A percentile compares a stretch with the other conserved stretches of the same genome.
Conservation (phyloP, 64 coral and sea anemone species). For the Catalaphyllia jardinei region DNA sequence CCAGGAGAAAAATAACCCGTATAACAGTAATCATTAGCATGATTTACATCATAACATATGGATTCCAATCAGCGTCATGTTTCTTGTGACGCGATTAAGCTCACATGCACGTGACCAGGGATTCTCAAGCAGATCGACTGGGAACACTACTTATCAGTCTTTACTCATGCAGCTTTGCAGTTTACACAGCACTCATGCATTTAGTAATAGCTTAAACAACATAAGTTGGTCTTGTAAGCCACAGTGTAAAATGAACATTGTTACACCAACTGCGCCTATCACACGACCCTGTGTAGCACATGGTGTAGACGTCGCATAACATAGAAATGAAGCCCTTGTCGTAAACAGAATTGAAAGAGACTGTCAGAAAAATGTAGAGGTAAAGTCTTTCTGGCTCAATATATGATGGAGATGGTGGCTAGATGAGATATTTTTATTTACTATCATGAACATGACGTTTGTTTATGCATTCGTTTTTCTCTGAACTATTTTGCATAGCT, state of each 20-base stretch:
- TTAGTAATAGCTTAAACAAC: background rate
- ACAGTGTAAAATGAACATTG: background rate
- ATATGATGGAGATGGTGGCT: background rate
- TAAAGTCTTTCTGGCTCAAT: background rate
- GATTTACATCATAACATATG: background rate
- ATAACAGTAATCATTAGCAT: constrained; percentile 13
- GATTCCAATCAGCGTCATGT: constrained; percentile 26
- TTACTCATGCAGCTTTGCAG: constrained; percentile 10
- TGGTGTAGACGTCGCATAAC: background rate
- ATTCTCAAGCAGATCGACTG: background rate
- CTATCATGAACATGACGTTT: background rate
- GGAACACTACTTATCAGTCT: constrained; percentile 11
- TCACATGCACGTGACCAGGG: background rate
- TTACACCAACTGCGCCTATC: background rate
- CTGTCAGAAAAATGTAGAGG: background rate
- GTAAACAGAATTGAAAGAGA: background rate
- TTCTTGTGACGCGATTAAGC: background rate
- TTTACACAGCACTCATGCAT: background rate
- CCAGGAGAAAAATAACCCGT: constrained; percentile 9
- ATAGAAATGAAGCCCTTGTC: constrained; percentile 8
- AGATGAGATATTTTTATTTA: background rate
- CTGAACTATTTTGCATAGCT: too few species aligned
- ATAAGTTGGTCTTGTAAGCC: background rate
- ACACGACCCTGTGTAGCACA: background rate
- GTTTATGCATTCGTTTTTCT: constrained; percentile 11